Base-by-base conservation (phyloP, 2,888 invertebrate species). In the Eupithecia inturbata region DNA sequence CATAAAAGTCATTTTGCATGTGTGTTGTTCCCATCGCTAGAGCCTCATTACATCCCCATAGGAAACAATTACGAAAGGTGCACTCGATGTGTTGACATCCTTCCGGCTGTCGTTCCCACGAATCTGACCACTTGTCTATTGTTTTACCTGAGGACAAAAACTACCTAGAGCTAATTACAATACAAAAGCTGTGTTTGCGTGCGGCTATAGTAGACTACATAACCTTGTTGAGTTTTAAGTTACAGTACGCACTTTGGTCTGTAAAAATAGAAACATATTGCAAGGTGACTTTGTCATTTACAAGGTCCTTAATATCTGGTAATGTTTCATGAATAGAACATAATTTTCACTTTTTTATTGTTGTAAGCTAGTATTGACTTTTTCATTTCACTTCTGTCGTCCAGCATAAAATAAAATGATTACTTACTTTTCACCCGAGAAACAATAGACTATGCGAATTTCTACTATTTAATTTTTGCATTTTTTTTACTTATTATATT, bases 11-110 rank as follows among this genome's bases (percentile, higher is more conserved):
- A 53, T 33, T 26, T 72, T 49, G 62, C 62, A 26, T 66, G 28
- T 63, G 31, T 31, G 16, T 28, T 28, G 62, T 74, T 74, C 68
- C 64, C 70, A 70, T n/a, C 41, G n/a, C 10, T 76, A 71, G 74
- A 68, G 79, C 78, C 75, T 82, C 82, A 84, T 85, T 83, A 83
- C 81, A 82, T 84, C 84, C 84, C 85, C 80, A 82, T 83, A 78
- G 83, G 88, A 89, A 88, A 85, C 84, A 86, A 88, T 88, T 85
- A 88, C 81, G 82, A 89, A 88, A 90, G 89, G 88, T 88, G 83
- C 84, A 83, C 88, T 88, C 82, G 77, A 84, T 82, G 82, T 82
- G 84, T 84, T 83, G 84, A 86, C 91, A 90, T 92, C 91, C 91
- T 91, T 91, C 90, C 91, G 85, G 85, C 76, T 72, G 73, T 68